Conservation (phyloP, 2,797 vertebrate genomes). For the Coracias cyanogaster region DNA sequence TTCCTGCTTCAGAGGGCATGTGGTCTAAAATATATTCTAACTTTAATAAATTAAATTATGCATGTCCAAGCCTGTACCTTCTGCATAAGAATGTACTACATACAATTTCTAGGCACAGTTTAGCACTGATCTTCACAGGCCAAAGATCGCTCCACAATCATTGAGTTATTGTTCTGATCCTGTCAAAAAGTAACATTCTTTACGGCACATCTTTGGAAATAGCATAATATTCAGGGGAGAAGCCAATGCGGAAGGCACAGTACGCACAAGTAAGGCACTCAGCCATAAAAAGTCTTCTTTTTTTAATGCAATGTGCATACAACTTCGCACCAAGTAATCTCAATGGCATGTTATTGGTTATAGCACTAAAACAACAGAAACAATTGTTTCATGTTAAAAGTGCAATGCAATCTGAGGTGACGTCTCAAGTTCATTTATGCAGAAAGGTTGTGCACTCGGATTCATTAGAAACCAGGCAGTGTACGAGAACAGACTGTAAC, state of each 20-base stretch:
- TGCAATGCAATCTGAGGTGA: not conserved
- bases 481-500: not conserved
- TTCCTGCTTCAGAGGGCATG: slow-evolving; percentile 58
- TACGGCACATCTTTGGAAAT: not conserved
- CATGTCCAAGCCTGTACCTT: not conserved
- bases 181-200: not conserved
- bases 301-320: slow-evolving; percentile 40
- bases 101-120: not conserved
- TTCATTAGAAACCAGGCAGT: not conserved
- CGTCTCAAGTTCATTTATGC: not conserved
- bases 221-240: not conserved
- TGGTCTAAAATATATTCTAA: slow-evolving; percentile 54
- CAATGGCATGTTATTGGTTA: slow-evolving; percentile 31
- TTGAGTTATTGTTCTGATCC: not conserved
- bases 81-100: not conserved
- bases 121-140: not conserved
- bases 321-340: slow-evolving; percentile 33
- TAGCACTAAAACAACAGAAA: slow-evolving; percentile 39
- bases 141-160: not conserved
- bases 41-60: slow-evolving; percentile 57
- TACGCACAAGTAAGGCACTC: not conserved
- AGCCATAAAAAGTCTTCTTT: not conserved
- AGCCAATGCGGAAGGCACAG: not conserved
- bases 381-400: slow-evolving; percentile 12
- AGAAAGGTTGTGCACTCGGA: slow-evolving; percentile 15